Evolutionary conservation across 2,113 vertebrate genomes (phyloP).

Genomic region (Takifugu bimaculatus): DNA sequence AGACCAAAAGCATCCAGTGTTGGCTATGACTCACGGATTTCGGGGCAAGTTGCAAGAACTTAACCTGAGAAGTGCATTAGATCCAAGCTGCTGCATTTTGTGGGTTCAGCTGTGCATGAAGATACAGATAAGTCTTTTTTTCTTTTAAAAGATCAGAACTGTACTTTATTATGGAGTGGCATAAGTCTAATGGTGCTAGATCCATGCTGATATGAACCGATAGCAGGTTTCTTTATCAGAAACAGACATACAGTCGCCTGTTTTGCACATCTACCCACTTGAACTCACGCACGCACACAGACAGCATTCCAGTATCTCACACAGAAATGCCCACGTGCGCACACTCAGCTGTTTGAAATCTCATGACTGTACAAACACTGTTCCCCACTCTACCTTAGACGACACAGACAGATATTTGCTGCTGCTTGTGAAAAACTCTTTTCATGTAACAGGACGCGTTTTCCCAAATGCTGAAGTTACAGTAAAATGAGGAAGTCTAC

Average conservation of each 20-base stretch:
- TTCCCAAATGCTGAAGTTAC: slow-evolving; percentile 20
- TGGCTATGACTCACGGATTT: slow-evolving; percentile 36
- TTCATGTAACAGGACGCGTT: background rate
- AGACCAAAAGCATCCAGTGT: slow-evolving; percentile 12
- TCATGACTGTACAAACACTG: slow-evolving; percentile 47
- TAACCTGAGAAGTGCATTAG: slow-evolving; percentile 18
- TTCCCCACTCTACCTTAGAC: slow-evolving; percentile 24
- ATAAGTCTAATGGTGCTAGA: slow-evolving; percentile 38
- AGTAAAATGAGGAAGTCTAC: slow-evolving; percentile 24
- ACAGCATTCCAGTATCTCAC: slow-evolving; percentile 9
- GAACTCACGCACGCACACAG: background rate
- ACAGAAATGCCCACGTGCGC: slow-evolving; percentile 15
- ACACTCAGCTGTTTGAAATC: slow-evolving; percentile 37
- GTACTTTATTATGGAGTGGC: slow-evolving; percentile 29
- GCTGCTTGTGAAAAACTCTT: slow-evolving; percentile 34
- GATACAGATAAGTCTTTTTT: slow-evolving; percentile 15
- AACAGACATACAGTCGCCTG: slow-evolving; percentile 13
- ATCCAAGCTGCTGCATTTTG: slow-evolving; percentile 37
- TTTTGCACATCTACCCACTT: slow-evolving; percentile 1
- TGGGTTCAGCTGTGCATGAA: slow-evolving; percentile 53
- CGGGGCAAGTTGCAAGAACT: slow-evolving; percentile 30
- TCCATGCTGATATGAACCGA: slow-evolving; percentile 34
- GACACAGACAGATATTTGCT: slow-evolving; percentile 31
- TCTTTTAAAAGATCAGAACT: slow-evolving; percentile 25
- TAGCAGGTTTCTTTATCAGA: slow-evolving; percentile 35